Evolutionary conservation across 2,797 vertebrate genomes (phyloP).

Genomic region (Channa striata): DNA sequence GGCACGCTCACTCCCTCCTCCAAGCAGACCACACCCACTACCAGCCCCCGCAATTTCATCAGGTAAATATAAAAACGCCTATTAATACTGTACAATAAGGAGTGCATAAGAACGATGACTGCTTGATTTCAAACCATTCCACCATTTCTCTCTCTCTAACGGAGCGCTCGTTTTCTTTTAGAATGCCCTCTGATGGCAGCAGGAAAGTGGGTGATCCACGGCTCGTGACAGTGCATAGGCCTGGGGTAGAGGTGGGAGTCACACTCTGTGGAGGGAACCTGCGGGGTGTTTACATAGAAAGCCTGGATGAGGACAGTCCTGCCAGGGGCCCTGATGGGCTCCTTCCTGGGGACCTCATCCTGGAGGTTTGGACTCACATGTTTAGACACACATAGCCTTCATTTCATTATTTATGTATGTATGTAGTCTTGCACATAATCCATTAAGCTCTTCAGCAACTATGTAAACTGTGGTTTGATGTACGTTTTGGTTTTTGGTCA

Average conservation of each 20-base stretch:
- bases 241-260: slow-evolving; percentile 93
- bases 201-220: slow-evolving; percentile 89
- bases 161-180: slow-evolving; percentile 57
- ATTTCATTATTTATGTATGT: not conserved
- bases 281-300: slow-evolving; percentile 94
- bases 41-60: slow-evolving; percentile 90
- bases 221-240: slow-evolving; percentile 88
- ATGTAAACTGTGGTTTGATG: not conserved
- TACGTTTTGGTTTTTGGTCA: too few relatives aligned
- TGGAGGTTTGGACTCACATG: slow-evolving; percentile 86
- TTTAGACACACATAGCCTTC: not conserved
- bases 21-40: slow-evolving; percentile 93
- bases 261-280: slow-evolving; percentile 96
- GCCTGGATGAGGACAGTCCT: slow-evolving; percentile 94
- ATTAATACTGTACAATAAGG: too few relatives aligned
- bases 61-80: slow-evolving; percentile 70
- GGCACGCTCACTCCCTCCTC: slow-evolving; percentile 94
- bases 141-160: not conserved
- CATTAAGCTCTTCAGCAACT: not conserved
- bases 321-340: slow-evolving; percentile 91
- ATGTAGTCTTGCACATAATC: not conserved
- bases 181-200: slow-evolving; percentile 85
- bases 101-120: not conserved
- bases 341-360: slow-evolving; percentile 91
- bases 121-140: not conserved